These are phyloP conservation scores for Perognathus longimembris DNA, from an alignment of 2,113 vertebrate genomes.

Conservation along the genomic window DNA sequence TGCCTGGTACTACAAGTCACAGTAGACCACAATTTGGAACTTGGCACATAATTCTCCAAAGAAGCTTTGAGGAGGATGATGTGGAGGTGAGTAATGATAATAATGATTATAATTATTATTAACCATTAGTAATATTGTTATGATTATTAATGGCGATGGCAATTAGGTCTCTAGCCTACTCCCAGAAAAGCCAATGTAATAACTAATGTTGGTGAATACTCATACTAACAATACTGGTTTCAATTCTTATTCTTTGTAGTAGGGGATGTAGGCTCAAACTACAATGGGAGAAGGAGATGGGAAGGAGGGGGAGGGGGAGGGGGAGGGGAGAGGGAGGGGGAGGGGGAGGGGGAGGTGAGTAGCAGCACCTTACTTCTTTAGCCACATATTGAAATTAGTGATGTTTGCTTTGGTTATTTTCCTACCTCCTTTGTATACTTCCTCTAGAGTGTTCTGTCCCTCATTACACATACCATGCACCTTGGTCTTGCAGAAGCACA, in stretches of 20 bases:
- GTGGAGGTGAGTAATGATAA: conserved; percentile 2
- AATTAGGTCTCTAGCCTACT: conserved; percentile 21
- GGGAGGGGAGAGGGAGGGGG: too few species aligned
- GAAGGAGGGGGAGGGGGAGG: background rate
- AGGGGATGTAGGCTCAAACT: background rate
- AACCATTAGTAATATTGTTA: conserved; percentile 36
- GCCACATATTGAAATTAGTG: background rate
- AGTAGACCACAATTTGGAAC: conserved; percentile 6
- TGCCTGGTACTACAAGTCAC: background rate
- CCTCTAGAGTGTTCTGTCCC: background rate
- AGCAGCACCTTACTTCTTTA: background rate
- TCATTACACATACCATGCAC: background rate
- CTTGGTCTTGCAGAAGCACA: background rate
- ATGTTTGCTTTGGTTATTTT: background rate
- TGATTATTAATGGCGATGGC: conserved; percentile 25
- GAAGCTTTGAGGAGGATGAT: conserved; percentile 24
- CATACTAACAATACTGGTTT: conserved; percentile 7
- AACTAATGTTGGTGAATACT: conserved; percentile 37
- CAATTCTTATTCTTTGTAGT: conserved; percentile 20
- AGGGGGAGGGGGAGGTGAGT: background rate
- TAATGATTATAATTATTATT: conserved; percentile 10
- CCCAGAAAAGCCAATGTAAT: conserved; percentile 37
- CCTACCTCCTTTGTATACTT: background rate
- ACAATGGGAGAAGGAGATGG: background rate
- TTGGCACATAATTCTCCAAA: background rate